Conservation (phyloP, 37 sponge, comb jelly and placozoan genomes). For the Hexactinellida sp. region DNA sequence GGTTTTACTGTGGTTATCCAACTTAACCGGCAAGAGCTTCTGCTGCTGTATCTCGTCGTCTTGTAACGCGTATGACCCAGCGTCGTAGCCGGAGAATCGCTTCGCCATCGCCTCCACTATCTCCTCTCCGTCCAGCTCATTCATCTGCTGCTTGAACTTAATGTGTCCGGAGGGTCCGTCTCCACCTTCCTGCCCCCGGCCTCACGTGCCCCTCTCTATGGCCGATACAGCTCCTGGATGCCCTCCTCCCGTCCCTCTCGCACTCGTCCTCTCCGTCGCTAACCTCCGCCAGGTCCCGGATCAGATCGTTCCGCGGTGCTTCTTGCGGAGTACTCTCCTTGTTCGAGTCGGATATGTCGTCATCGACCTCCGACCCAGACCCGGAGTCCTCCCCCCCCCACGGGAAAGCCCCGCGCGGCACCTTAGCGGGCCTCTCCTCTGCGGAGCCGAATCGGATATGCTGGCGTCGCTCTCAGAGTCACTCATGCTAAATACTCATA, state of each 20-base stretch:
- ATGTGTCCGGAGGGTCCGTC: constrained; percentile 20
- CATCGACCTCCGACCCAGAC: not conserved
- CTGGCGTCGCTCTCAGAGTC: not conserved
- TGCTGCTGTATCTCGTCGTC: constrained; percentile 77
- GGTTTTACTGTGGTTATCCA: too few relatives aligned
- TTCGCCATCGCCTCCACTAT: constrained; percentile 61
- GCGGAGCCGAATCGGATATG: not conserved
- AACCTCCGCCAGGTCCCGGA: not conserved
- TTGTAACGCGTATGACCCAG: constrained; percentile 26
- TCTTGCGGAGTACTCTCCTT: not conserved
- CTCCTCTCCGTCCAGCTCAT: constrained; percentile 43
- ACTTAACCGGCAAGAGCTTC: constrained; percentile 76
- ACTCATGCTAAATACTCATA: too few relatives aligned
- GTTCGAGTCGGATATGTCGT: not conserved
- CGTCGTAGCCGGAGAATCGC: constrained; percentile 56
- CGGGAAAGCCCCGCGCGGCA: not conserved
- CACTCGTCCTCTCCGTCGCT: constrained; percentile 55
- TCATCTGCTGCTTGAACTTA: constrained; percentile 34
- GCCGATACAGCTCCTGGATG: constrained; percentile 21
- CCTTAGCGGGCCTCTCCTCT: not conserved
- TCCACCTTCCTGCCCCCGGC: not conserved
- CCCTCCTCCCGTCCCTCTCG: constrained; percentile 44
- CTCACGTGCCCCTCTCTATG: not conserved
- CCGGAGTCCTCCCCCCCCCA: not conserved
- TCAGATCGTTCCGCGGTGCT: constrained; percentile 39